phyloP scores from a whole-genome alignment of 37 sponge, comb jelly and placozoan genomes.

The Halisarca cf. caerulea region DNA sequence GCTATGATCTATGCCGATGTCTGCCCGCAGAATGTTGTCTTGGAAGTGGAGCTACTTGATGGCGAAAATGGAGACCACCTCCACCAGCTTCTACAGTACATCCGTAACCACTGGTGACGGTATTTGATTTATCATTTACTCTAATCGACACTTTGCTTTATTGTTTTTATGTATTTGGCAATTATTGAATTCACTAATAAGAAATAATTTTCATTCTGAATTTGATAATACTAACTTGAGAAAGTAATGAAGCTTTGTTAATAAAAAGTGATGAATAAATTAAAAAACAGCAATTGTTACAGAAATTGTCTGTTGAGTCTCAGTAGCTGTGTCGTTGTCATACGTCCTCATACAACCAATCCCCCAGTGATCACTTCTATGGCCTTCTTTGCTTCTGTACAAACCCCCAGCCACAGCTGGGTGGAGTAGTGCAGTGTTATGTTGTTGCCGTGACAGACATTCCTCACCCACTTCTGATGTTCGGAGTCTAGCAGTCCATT shows the following conservation, averaged over 20 bases:
- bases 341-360: not conserved
- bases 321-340: too few relatives aligned
- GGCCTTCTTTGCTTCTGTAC: not conserved
- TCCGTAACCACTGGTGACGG: slow-evolving; percentile 31
- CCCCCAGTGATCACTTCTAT: slow-evolving; percentile 10
- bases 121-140: too few relatives aligned
- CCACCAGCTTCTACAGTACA: slow-evolving; percentile 68
- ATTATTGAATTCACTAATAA: too few relatives aligned
- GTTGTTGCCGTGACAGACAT: slow-evolving; percentile 48
- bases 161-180: too few relatives aligned
- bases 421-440: slow-evolving; percentile 22
- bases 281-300: too few relatives aligned
- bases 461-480: slow-evolving; percentile 25
- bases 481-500: slow-evolving; percentile 39
- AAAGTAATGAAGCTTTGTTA: too few relatives aligned
- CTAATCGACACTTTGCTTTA: too few relatives aligned
- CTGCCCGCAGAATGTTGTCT: not conserved
- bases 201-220: too few relatives aligned
- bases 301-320: too few relatives aligned
- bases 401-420: slow-evolving; percentile 37
- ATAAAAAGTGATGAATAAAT: too few relatives aligned
- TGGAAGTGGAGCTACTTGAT: slow-evolving; percentile 36
- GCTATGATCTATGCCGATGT: not conserved
- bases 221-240: too few relatives aligned
- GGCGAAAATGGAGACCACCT: slow-evolving; percentile 52